Conservation (phyloP, 2,888 invertebrate species). For the Drosophila longiperda region DNA sequence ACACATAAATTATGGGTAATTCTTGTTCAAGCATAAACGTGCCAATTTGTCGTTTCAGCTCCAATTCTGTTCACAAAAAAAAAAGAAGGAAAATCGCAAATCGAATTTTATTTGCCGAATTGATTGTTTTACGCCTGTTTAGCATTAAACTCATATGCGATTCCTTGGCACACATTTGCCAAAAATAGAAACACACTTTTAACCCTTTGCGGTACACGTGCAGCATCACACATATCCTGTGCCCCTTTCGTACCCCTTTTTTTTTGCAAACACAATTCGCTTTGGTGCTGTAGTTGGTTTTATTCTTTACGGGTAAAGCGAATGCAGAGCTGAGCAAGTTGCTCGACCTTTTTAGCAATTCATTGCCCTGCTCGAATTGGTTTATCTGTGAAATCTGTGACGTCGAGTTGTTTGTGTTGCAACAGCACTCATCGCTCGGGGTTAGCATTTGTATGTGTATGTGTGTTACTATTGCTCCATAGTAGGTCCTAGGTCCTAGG, state of each 20-base stretch:
- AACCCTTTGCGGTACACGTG: slow-evolving; percentile 71
- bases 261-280: slow-evolving; percentile 73
- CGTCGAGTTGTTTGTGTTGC: slow-evolving; percentile 59
- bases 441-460: slow-evolving; percentile 57
- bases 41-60: slow-evolving; percentile 67
- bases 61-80: slow-evolving; percentile 31
- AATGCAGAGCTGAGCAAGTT: slow-evolving; percentile 39
- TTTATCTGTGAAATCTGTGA: slow-evolving; percentile 83
- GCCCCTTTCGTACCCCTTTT: slow-evolving; percentile 57
- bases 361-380: slow-evolving; percentile 84
- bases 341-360: slow-evolving; percentile 79
- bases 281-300: slow-evolving; percentile 68
- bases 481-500: slow-evolving; percentile 23
- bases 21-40: slow-evolving; percentile 47
- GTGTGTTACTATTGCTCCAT: slow-evolving; percentile 14
- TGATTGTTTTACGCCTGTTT: slow-evolving; percentile 81
- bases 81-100: slow-evolving; percentile 56
- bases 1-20: slow-evolving; percentile 55
- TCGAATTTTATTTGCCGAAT: slow-evolving; percentile 77
- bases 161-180: slow-evolving; percentile 60
- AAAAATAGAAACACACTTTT: slow-evolving; percentile 20
- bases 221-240: slow-evolving; percentile 18
- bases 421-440: slow-evolving; percentile 49
- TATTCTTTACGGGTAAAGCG: slow-evolving; percentile 34
- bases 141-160: slow-evolving; percentile 38